Evolutionary conservation across 2,113 vertebrate genomes (phyloP).

Genomic region (Calidris pugnax): DNA sequence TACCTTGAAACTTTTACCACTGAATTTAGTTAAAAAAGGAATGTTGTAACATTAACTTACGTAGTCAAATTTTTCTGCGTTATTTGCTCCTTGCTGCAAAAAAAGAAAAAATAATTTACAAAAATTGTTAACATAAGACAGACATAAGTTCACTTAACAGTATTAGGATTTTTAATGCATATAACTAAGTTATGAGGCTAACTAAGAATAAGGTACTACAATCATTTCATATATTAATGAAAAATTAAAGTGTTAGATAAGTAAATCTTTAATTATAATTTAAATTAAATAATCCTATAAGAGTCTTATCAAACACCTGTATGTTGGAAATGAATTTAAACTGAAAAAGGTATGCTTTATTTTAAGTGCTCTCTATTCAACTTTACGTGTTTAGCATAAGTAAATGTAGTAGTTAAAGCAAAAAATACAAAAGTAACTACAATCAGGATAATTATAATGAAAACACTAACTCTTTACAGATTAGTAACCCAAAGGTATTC

Average conservation of each 20-base stretch:
- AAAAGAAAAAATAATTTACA: conserved; percentile 75
- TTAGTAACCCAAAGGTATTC: conserved; percentile 3
- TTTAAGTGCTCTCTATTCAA: conserved; percentile 66
- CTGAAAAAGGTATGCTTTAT: conserved; percentile 68
- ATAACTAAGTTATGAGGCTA: conserved; percentile 40
- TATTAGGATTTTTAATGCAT: conserved; percentile 50
- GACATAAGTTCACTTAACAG: conserved; percentile 55
- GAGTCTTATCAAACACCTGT: conserved; percentile 41
- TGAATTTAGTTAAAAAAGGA: not conserved
- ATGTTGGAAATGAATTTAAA: conserved; percentile 48
- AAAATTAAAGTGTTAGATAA: conserved; percentile 65
- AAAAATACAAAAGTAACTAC: conserved; percentile 2
- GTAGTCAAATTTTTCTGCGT: conserved; percentile 98
- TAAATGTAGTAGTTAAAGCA: not conserved
- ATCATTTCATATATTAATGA: conserved; percentile 66
- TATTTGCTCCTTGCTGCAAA: conserved; percentile 94
- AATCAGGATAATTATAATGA: not conserved
- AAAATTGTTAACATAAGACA: conserved; percentile 59
- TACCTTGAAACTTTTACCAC: not conserved
- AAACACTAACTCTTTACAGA: not conserved
- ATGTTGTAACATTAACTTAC: conserved; percentile 80
- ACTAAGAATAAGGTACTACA: conserved; percentile 55
- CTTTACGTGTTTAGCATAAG: not conserved
- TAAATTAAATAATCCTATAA: conserved; percentile 42
- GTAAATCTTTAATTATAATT: conserved; percentile 39